These are phyloP conservation scores for Amphipyra berbera DNA, from an alignment of 2,888 invertebrate genomes.

Conservation along the genomic window DNA sequence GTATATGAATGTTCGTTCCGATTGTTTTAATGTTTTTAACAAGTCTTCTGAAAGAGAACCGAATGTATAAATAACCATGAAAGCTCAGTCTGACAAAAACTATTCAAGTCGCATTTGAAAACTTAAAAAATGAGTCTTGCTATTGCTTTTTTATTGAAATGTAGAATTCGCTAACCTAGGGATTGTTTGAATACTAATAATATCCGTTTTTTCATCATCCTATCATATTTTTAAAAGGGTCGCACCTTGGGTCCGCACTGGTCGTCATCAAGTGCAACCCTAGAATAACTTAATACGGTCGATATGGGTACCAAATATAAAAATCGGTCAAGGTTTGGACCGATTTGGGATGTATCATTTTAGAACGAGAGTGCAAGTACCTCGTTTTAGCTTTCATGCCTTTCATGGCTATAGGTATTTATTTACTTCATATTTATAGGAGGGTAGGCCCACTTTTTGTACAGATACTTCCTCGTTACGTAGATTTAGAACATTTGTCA, in stretches of 20 bases:
- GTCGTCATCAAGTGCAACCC: slow-evolving; percentile 53
- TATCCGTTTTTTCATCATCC: slow-evolving; percentile 40
- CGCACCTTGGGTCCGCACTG: slow-evolving; percentile 26
- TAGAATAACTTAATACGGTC: slow-evolving; percentile 47
- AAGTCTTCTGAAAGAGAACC: background rate
- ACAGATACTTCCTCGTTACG: slow-evolving; percentile 1
- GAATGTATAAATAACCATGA: background rate
- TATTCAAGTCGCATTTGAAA: no score
- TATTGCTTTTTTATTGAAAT: no score
- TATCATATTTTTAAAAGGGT: slow-evolving; percentile 31
- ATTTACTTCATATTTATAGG: no score
- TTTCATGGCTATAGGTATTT: slow-evolving; percentile 13
- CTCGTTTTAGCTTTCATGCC: slow-evolving; percentile 11
- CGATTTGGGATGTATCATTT: slow-evolving; percentile 51
- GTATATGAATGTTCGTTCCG: slow-evolving; percentile 16
- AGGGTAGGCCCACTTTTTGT: slow-evolving; percentile 12
- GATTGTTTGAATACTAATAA: no score
- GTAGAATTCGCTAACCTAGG: no score
- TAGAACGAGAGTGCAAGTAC: slow-evolving; percentile 40
- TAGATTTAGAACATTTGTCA: background rate
- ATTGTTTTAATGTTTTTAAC: slow-evolving; percentile 1
- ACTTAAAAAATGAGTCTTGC: no score
- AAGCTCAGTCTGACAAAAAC: no score
- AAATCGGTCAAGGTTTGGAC: slow-evolving; percentile 48
- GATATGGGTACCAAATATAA: slow-evolving; percentile 50